Conservation (phyloP, 1,140 invertebrate genomes). For the Eriosoma lanigerum region DNA sequence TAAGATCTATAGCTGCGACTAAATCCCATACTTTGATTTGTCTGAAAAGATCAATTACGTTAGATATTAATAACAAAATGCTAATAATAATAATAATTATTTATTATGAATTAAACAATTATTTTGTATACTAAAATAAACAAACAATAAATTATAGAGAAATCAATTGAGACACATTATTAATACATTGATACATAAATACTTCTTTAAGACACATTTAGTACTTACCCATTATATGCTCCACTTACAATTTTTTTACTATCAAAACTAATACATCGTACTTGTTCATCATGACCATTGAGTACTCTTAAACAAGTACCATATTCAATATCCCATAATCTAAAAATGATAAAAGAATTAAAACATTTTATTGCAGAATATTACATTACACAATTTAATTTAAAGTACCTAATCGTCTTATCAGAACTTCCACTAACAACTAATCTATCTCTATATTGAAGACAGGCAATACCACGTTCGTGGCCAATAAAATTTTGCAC, state of each 20-base stretch:
- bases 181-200: no score
- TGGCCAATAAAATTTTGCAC: conserved; percentile 99
- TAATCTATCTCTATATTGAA: conserved; percentile 95
- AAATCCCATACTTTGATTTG: conserved; percentile 99
- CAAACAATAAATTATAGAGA: no score
- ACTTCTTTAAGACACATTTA: not conserved
- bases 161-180: no score
- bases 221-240: conserved; percentile 91
- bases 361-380: not conserved
- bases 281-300: conserved; percentile 98
- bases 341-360: conserved; percentile 58
- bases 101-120: no score
- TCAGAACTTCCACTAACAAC: conserved; percentile 99
- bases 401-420: conserved; percentile 87
- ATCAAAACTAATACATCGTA: conserved; percentile 96
- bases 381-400: not conserved
- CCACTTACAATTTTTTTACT: conserved; percentile 98
- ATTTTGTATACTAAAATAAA: no score
- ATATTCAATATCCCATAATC: conserved; percentile 99
- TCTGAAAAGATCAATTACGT: conserved; percentile 58
- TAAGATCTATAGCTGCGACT: conserved; percentile 91
- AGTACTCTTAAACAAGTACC: conserved; percentile 94
- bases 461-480: conserved; percentile 97
- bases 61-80: no score
- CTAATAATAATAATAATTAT: no score